These are phyloP conservation scores for Microtus oregoni DNA, from an alignment of 2,113 vertebrate species.

Conservation along the genomic window DNA sequence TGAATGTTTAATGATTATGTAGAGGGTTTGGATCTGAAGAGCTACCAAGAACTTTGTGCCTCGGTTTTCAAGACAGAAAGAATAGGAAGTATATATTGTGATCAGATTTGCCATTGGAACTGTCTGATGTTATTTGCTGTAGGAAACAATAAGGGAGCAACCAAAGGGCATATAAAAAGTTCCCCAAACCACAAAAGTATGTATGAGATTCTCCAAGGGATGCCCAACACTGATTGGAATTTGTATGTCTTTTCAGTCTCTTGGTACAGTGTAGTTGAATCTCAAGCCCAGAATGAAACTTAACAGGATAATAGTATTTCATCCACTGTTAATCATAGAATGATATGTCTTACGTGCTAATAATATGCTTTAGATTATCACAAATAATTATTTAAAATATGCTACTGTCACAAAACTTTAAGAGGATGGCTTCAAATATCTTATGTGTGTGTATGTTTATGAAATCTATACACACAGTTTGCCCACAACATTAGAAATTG, in stretches of 20 bases:
- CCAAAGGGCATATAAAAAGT: background rate
- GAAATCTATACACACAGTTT: background rate
- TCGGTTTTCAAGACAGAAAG: background rate
- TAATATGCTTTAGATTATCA: background rate
- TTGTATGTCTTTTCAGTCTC: background rate
- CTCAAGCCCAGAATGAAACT: background rate
- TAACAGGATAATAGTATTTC: background rate
- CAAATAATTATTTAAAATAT: background rate
- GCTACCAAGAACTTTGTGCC: background rate
- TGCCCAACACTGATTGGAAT: background rate
- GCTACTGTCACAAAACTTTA: background rate
- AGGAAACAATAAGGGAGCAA: background rate
- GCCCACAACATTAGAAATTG: background rate
- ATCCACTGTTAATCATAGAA: background rate
- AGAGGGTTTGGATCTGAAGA: rapidly evolving
- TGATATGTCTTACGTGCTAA: background rate
- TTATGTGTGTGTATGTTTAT: background rate
- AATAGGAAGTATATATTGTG: background rate
- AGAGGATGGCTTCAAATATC: background rate
- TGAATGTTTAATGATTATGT: background rate
- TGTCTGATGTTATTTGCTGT: background rate
- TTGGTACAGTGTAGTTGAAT: background rate
- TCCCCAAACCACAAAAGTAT: background rate
- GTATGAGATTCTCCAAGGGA: background rate
- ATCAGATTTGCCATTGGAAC: background rate